Evolutionary conservation across 2,888 invertebrate genomes (phyloP).

Genomic region (Cheilosia scutellata): DNA sequence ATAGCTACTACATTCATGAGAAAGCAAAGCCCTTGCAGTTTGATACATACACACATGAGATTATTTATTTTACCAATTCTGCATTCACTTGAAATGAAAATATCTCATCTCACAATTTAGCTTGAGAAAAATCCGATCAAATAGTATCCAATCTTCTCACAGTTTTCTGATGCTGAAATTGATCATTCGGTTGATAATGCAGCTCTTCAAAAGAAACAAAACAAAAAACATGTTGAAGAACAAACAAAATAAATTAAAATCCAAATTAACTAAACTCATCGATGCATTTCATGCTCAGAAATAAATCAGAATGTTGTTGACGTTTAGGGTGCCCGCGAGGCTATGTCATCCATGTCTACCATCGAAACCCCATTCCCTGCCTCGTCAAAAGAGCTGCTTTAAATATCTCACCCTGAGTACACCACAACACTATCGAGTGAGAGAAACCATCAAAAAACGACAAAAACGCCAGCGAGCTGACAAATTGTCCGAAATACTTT

Average conservation of each 20-base stretch:
- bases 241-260: slow-evolving; percentile 78
- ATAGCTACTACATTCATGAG: too few relatives aligned
- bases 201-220: slow-evolving; percentile 30
- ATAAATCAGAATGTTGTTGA: slow-evolving; percentile 84
- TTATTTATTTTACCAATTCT: too few relatives aligned
- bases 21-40: too few relatives aligned
- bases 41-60: too few relatives aligned
- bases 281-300: slow-evolving; percentile 83
- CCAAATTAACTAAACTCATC: slow-evolving; percentile 83
- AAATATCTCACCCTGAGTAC: slow-evolving; percentile 58
- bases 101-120: not conserved
- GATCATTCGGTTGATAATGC: slow-evolving; percentile 49
- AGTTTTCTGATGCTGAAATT: slow-evolving; percentile 36
- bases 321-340: slow-evolving; percentile 78
- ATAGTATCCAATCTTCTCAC: not conserved
- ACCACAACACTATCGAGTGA: slow-evolving; percentile 32
- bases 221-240: slow-evolving; percentile 30
- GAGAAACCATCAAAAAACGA: slow-evolving; percentile 71
- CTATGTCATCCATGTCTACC: slow-evolving; percentile 59
- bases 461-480: slow-evolving; percentile 82
- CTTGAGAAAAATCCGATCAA: not conserved
- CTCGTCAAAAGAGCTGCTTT: slow-evolving; percentile 51
- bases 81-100: not conserved
- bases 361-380: slow-evolving; percentile 47
- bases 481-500: slow-evolving; percentile 83